Evolutionary conservation across 1,140 invertebrate species (phyloP), one percentile per base, ranked within the genome.

Genomic region (Sycophila sp.): DNA sequence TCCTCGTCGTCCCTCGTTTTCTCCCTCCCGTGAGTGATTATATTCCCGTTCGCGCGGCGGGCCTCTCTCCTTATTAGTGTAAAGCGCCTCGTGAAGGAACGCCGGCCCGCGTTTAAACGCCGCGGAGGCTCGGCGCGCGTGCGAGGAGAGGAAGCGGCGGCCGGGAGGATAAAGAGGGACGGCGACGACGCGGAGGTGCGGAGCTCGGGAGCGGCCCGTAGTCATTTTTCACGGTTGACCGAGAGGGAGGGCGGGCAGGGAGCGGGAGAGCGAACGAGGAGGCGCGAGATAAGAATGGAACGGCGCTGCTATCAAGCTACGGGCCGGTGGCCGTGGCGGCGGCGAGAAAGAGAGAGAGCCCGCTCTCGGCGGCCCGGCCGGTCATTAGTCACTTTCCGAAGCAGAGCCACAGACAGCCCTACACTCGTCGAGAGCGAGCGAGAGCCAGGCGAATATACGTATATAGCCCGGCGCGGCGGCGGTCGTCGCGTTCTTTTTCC

Each of bases 231-330:
- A 81, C 78, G 81, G 80, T 80, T 81, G 83, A 83, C 80, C 87
- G 85, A 87, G 86, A 86, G 85, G 85, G 84, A 86, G 84, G 85
- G 87, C 85, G 55, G 10, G 36, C 19, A 32, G 28, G 4, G 49
- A 28, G 64, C 6, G 51, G 7, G 22, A 17, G 58, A 30, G 7
- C 6, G 65, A 28, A 24, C 66, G 42, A 58, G 45, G 60, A 36
- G 85, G 85, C 85, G 84, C 77, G 76, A 86, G 88, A 88, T 89
- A 88, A 88, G 87, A 87, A 87, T 86, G 84, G 75, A 69, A 26
- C 26, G 64, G 63, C 71, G n/a, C 59, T 62, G 75, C 78, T 78
- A 77, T 76, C 72, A 42, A 60, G 42, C 56, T 32, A 53, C 32
- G 58, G 30, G 17, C 47, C 10, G 42, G 38, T 47, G 47, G 32